Conservation (phyloP, 30 jellyfish, hydroid and myxozoan genomes). For the Aurelia coerulea region DNA sequence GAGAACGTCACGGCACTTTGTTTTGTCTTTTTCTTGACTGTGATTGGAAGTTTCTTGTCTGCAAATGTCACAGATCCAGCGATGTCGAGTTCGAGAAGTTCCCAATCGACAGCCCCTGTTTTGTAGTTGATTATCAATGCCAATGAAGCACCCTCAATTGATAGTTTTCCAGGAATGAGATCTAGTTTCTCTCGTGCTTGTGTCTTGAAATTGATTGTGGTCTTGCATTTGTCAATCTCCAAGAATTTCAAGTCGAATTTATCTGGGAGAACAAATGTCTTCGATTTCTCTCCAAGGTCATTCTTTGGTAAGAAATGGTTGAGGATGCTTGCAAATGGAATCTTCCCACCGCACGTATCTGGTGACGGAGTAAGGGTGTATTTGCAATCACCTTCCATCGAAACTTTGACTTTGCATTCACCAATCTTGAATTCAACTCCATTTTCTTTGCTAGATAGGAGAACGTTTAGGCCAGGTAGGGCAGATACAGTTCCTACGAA, state of each 20-base stretch:
- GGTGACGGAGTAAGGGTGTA: constrained; percentile 54
- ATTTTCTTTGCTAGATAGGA: constrained; percentile 37
- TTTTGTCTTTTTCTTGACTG: constrained; percentile 45
- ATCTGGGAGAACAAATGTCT: constrained; percentile 69
- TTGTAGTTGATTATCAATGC: constrained; percentile 45
- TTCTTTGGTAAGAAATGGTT: constrained; percentile 65
- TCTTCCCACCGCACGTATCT: constrained; percentile 57
- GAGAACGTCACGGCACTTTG: constrained; percentile 46
- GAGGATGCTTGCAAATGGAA: constrained; percentile 59
- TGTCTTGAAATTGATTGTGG: constrained; percentile 40
- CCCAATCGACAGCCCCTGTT: constrained; percentile 75
- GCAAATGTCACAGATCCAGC: constrained; percentile 40
- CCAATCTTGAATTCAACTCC: constrained; percentile 66
- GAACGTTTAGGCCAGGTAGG: constrained; percentile 42
- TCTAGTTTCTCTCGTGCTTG: constrained; percentile 52
- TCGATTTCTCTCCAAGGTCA: constrained; percentile 63
- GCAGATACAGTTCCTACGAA: background rate
- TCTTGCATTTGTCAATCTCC: constrained; percentile 65
- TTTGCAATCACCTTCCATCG: constrained; percentile 61
- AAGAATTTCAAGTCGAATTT: constrained; percentile 49
- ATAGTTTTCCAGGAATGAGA: constrained; percentile 61
- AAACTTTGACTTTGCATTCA: constrained; percentile 53
- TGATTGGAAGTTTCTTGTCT: constrained; percentile 31
- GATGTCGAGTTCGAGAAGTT: constrained; percentile 37
- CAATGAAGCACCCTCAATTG: constrained; percentile 53